Percentiles rank a stretch among this genome's conserved stretches.
Evolutionary conservation across 23 tunicate genomes (phyloP).

Genomic region (Halocynthia aurantium): DNA sequence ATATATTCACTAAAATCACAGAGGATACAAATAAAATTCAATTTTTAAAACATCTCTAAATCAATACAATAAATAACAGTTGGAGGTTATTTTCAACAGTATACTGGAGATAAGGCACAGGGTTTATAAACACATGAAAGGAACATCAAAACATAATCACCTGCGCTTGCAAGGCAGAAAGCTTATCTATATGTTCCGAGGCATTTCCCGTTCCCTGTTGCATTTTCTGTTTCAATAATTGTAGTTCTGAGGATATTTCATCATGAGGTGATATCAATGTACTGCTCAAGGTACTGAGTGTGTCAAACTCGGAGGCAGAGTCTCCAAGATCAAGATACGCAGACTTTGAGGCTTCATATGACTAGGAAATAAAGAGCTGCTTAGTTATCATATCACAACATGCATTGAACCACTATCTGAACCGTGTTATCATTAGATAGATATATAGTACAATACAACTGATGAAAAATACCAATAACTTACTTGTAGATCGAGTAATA

Average conservation of each 20-base stretch:
- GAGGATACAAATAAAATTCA: too few species aligned
- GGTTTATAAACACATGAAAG: not conserved
- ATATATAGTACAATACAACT: not conserved
- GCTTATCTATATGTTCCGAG: not conserved
- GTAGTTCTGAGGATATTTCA: constrained; percentile 4
- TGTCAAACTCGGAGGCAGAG: constrained; percentile 21
- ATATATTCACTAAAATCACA: not conserved
- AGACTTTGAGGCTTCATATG: constrained; percentile 29
- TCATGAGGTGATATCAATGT: constrained; percentile 1
- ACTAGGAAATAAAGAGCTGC: not conserved
- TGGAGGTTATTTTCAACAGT: not conserved
- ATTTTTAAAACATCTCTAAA: too few species aligned
- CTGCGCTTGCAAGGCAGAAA: constrained; percentile 21
- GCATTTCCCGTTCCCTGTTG: not conserved
- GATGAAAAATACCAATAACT: not conserved
- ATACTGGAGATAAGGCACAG: not conserved
- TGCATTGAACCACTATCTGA: not conserved
- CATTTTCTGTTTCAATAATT: not conserved
- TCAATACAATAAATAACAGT: not conserved
- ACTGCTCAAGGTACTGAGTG: constrained; percentile 12
- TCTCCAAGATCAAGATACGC: constrained; percentile 54
- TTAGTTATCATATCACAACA: not conserved
- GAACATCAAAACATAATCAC: not conserved
- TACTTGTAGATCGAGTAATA: constrained; percentile 74
- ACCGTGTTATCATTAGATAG: not conserved